Evolutionary conservation across 2,797 vertebrate genomes (phyloP).

Genomic region (Choloepus didactylus): DNA sequence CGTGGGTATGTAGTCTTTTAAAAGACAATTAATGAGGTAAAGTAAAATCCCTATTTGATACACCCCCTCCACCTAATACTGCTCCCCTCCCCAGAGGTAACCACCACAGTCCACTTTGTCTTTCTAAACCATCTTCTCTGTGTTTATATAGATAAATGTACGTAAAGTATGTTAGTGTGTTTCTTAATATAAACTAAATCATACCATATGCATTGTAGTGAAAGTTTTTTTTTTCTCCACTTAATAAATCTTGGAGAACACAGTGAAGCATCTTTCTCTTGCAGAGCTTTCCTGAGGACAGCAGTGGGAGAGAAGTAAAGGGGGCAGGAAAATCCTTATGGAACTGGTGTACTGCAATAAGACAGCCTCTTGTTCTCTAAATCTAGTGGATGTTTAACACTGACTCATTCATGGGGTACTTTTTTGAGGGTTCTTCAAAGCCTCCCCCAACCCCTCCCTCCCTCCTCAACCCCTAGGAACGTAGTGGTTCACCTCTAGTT

Average conservation of each 20-base stretch:
- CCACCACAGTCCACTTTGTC: neutral
- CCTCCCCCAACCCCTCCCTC: no score
- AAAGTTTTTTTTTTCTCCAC: neutral
- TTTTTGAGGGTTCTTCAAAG: neutral
- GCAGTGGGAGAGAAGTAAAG: neutral
- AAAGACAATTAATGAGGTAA: neutral
- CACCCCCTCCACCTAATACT: neutral
- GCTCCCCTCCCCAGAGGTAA: neutral
- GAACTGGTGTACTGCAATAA: neutral
- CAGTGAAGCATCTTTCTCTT: neutral
- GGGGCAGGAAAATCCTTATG: neutral
- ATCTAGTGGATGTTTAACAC: neutral
- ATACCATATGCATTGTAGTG: neutral
- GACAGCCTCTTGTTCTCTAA: neutral
- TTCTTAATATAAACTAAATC: slow-evolving; percentile 29
- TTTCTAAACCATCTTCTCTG: slow-evolving; percentile 10
- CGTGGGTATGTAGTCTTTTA: neutral
- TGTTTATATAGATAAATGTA: slow-evolving; percentile 14
- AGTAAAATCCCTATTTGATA: neutral
- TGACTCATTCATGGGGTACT: neutral
- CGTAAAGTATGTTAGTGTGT: neutral
- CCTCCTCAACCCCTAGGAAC: neutral
- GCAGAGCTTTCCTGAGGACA: neutral
- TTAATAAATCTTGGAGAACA: neutral
- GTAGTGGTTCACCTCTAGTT: neutral